Base-by-base conservation (phyloP, 2,113 vertebrate species). In the Glaucidium brasilianum region DNA sequence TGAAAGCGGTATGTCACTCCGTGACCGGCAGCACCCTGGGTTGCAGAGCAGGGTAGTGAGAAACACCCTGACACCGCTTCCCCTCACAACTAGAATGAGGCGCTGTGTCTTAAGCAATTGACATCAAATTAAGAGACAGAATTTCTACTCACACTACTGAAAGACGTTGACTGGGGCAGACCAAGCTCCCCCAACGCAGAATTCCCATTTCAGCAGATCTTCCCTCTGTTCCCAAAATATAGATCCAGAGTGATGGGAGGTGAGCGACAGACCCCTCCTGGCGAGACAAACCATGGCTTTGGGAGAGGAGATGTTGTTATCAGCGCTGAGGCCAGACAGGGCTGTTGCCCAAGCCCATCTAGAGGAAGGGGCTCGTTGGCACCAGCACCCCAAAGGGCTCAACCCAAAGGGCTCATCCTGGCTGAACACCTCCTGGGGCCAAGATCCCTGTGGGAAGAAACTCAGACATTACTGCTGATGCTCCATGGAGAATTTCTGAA, bases 401-500 rank as follows among this genome's bases (percentile, higher is more conserved):
- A 16, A 23, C 5, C 37, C 8, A 2, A 30, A 37, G 52, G 0
- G 2, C 30, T 79, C 30, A 32, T 10, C 39, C 30, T 5, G 8
- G 23, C 55, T 34, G 27, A n/a, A 35, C 2, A 2, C 25, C 60
- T 73, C 17, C 55, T 43, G 49, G 29, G 37, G 19, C 35, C 3
- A 1, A n/a, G 35, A 35, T 13, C 30, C 30, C 22, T 17, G 39
- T 10, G 6, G 45, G 59, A 71, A 60, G 58, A 35, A 69, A 15
- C 45, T 11, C 6, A 2, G 34, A 45, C 1, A 1, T 63, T 68
- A 74, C 15, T 3, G 2, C 0, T 3, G 35, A 32, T 17, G 20
- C 32, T 39, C 32, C 68, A 52, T 34, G 10, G 50, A 64, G 63
- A 20, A 59, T 9, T n/a, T 50, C 41, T 55, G 67, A 30, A 30